Evolutionary conservation across 2,113 vertebrate genomes (phyloP), one percentile per base, ranked within the genome.

Genomic region (Laticauda colubrina): DNA sequence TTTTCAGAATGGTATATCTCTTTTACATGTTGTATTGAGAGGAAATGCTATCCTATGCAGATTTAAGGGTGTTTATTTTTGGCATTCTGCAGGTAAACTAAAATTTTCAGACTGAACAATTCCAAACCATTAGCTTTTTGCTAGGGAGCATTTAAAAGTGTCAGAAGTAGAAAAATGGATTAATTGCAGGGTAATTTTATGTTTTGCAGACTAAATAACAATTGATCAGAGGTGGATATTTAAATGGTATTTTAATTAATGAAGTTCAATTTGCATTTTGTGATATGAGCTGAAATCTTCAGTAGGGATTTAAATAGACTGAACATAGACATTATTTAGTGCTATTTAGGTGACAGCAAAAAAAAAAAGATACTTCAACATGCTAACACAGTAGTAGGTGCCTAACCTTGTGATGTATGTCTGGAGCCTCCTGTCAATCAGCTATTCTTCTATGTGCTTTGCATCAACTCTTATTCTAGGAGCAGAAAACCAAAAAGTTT

Each of bases 341-440:
- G 39, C 29, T 59, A 20, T 26, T 39, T 85, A 91, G n/a, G 15
- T 86, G 54, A n/a, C 24, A 86, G 23, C 24, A 91, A 53, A 88
- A 51, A 48, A 48, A 45, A 45, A 92, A 34, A 48, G n/a, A 92
- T 48, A 69, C 48, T 64, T 64, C 45, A 92, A 91, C 91, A 88
- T 88, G 87, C 34, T 43, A 34, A 4, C 15, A 48, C 59, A 56
- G 26, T 45, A 64, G 54, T 88, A 81, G 15, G 15, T 45, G 15
- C 54, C 34, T 89, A 85, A 81, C 39, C 64, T 85, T 89, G 48
- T 23, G 24, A 57, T 89, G 5, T 56, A 56, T 1, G n/a, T 88
- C 56, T 57, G 23, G 87, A 89, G 20, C 88, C 7, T 24, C 61
- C 61, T 89, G 53, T 48, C 39, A 64, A 26, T 81, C 75, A 88